Evolutionary conservation across 2,888 invertebrate genomes (phyloP), one percentile per base, ranked within the genome.

Genomic region (Cheilosia vulpina): DNA sequence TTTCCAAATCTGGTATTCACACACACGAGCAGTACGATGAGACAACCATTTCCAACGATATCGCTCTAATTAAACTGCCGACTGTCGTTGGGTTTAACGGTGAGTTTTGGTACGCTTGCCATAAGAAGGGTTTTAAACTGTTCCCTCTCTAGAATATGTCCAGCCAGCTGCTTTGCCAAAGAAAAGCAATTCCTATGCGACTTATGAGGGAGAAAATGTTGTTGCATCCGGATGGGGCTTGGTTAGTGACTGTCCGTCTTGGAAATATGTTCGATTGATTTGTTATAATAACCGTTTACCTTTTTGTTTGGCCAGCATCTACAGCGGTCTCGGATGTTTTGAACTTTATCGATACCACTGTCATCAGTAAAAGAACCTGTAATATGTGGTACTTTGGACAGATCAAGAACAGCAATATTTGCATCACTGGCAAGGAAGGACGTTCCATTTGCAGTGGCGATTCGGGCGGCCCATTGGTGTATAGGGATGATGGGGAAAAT

Each of bases 401-500:
- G 0, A 73, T 84, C 13, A 75, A 47, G 19, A 13, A 52, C 3
- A 38, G 11, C 0, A 71, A 92, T 82, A 90, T 93, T 53, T 93
- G 93, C 88, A 91, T 92, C 31, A 90, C 89, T 69, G 92, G 92
- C 34, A 88, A 88, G 60, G 88, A 87, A 2, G 90, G 91, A 17
- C 90, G 89, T 75, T 90, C 90, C 21, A 90, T 88, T 13, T 92
- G 92, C 88, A 90, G 89, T 83, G 91, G 92, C 21, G 92, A 92
- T 52, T 91, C 91, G 41, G 91, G 92, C 55, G 92, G 92, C 47
- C 92, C 92, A 19, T 78, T 92, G 83, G 89, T 90, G 0, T 45
- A 88, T n/a, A 75, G 38, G 6, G 89, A 89, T 38, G 87, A 82
- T 19, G 85, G 69, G 11, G 21, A 58, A n/a, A 88, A 83, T 4